phyloP scores from a whole-genome alignment of 2,888 invertebrate genomes.

The Mamestra brassicae region DNA sequence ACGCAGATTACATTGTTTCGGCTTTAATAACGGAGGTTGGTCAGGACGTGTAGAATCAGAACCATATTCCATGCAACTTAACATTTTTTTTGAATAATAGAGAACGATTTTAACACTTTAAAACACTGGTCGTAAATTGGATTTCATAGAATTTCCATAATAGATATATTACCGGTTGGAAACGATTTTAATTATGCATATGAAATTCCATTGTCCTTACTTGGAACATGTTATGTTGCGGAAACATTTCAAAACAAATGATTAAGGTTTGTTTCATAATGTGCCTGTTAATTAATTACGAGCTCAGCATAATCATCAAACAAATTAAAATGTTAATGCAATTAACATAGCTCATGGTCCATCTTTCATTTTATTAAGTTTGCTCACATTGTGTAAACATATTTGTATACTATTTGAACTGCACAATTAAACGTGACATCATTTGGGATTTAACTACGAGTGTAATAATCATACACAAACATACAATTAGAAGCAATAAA shows the following conservation, averaged over 20 bases:
- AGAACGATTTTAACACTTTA: conserved; percentile 5
- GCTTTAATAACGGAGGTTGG: conserved; percentile 56
- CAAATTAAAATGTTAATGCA: conserved; percentile 60
- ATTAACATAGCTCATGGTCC: conserved; percentile 55
- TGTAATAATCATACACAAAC: neutral
- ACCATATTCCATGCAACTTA: conserved; percentile 28
- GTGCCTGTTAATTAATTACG: conserved; percentile 47
- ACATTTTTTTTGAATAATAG: conserved; percentile 12
- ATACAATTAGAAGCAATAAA: conserved; percentile 30
- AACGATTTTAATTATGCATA: conserved; percentile 39
- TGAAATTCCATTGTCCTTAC: conserved; percentile 33
- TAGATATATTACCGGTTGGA: conserved; percentile 20
- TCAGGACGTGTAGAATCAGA: conserved; percentile 44
- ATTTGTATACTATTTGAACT: conserved; percentile 9
- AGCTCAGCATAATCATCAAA: conserved; percentile 43
- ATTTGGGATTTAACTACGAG: conserved; percentile 10
- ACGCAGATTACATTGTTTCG: conserved; percentile 71
- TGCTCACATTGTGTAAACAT: conserved; percentile 34
- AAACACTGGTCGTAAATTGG: conserved; percentile 20
- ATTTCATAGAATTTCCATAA: conserved; percentile 41
- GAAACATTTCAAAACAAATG: conserved; percentile 48
- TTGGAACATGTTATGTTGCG: conserved; percentile 23
- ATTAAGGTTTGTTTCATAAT: conserved; percentile 46
- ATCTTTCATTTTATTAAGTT: conserved; percentile 42
- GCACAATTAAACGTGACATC: conserved; percentile 19